phyloP scores from a whole-genome alignment of 2,113 vertebrate genomes.

The Spheniscus mendiculus region DNA sequence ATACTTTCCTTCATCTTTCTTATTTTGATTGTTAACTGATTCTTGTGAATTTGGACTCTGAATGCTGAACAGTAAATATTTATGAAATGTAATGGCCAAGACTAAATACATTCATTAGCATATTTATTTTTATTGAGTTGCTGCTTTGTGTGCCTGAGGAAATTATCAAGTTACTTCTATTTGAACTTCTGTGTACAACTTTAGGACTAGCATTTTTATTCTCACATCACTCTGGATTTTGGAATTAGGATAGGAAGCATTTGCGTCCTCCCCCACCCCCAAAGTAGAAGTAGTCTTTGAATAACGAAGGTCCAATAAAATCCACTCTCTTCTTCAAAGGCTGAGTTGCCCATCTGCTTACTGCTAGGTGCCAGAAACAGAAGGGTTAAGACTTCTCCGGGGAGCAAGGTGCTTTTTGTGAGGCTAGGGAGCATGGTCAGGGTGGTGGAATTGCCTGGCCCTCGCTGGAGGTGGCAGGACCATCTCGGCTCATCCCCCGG shows the following conservation, averaged over 20 bases:
- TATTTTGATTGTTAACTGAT: background rate
- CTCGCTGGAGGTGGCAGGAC: background rate
- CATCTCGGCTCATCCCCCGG: background rate
- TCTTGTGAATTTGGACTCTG: background rate
- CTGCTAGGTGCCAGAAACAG: background rate
- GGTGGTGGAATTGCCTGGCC: background rate
- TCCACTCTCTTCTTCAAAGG: background rate
- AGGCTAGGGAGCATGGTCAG: accelerated
- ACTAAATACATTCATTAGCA: conserved; percentile 17
- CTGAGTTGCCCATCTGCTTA: background rate
- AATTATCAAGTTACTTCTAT: background rate
- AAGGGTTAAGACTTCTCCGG: background rate
- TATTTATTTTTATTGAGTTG: conserved; percentile 22
- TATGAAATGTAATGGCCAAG: conserved; percentile 19
- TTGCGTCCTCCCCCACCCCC: background rate
- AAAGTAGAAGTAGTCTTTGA: background rate
- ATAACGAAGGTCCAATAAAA: background rate
- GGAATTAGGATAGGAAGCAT: background rate
- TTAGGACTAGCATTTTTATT: background rate
- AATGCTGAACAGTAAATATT: background rate
- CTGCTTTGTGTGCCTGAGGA: background rate
- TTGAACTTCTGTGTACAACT: background rate
- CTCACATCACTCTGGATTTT: background rate
- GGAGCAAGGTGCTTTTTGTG: background rate
- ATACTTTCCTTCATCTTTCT: background rate